Conservation (phyloP, 2,888 invertebrate species). For the Fabriciana adippe region DNA sequence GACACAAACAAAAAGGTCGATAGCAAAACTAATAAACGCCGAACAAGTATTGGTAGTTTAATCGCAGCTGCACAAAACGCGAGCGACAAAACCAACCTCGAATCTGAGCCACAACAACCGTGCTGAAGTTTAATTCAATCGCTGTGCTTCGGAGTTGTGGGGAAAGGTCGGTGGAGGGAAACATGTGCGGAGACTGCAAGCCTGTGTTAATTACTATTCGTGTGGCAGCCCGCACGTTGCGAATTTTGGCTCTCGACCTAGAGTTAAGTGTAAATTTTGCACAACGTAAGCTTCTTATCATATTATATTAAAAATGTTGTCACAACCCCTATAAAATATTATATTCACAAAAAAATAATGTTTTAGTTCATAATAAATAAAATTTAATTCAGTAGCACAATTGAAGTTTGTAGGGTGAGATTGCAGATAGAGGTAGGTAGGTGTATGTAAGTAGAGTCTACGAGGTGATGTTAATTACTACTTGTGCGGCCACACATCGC, state of each 20-base stretch:
- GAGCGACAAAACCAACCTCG: conserved; percentile 75
- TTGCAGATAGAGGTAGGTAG: conserved; percentile 30
- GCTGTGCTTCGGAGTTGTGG: conserved; percentile 65
- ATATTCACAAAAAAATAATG: neutral
- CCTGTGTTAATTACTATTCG: conserved; percentile 80
- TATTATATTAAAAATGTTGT: conserved; percentile 1
- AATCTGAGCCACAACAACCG: conserved; percentile 76
- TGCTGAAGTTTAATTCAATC: conserved; percentile 82
- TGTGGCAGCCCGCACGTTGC: conserved; percentile 59
- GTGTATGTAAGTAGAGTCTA: conserved; percentile 41
- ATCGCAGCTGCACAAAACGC: conserved; percentile 76
- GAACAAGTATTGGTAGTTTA: conserved; percentile 75
- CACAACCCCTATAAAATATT: neutral
- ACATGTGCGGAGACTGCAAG: conserved; percentile 48
- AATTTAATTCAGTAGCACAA: conserved; percentile 17
- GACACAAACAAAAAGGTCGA: conserved; percentile 47
- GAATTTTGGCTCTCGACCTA: conserved; percentile 11
- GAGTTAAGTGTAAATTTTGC: neutral
- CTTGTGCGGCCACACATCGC: conserved; percentile 80
- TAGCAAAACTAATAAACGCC: conserved; percentile 71
- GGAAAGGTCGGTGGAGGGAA: conserved; percentile 40
- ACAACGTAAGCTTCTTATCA: neutral
- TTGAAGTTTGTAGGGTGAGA: conserved; percentile 25
- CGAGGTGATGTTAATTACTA: conserved; percentile 79
- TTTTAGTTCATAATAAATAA: conserved; percentile 10